Percentiles rank a stretch among this genome's conserved stretches.
Evolutionary conservation across 2,888 invertebrate species (phyloP).

Genomic region (Xiphydria camelus): DNA sequence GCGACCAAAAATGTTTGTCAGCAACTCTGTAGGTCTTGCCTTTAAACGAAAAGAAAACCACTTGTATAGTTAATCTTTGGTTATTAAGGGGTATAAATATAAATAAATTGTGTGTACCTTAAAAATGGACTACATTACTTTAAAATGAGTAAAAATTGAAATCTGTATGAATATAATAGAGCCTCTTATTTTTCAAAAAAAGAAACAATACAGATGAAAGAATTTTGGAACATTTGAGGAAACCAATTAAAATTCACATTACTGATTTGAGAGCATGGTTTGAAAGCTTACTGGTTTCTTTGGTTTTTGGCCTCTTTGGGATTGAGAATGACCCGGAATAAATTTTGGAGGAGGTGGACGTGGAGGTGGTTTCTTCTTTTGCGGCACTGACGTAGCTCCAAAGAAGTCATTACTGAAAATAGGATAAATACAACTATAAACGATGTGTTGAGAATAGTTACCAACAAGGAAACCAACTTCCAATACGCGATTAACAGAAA

Average conservation of each 20-base stretch:
- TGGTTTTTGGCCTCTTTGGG: slow-evolving; percentile 41
- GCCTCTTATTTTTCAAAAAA: too few relatives aligned
- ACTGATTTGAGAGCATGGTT: too few relatives aligned
- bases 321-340: slow-evolving; percentile 31
- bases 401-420: slow-evolving; percentile 44
- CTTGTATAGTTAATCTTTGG: too few relatives aligned
- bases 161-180: too few relatives aligned
- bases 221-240: too few relatives aligned
- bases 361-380: slow-evolving; percentile 73
- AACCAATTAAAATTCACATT: too few relatives aligned
- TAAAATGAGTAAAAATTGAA: too few relatives aligned
- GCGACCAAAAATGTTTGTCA: slow-evolving; percentile 47
- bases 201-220: too few relatives aligned
- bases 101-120: too few relatives aligned
- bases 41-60: too few relatives aligned
- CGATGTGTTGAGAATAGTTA: neutral
- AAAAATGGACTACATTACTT: too few relatives aligned
- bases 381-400: slow-evolving; percentile 58
- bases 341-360: slow-evolving; percentile 72
- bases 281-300: slow-evolving; percentile 43
- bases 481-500: neutral
- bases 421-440: neutral
- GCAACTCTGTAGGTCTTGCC: slow-evolving; percentile 49
- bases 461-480: neutral
- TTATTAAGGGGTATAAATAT: too few relatives aligned